These are phyloP conservation scores for Poeciliopsis turrubarensis DNA, from an alignment of 2,113 vertebrate species.

Conservation along the genomic window DNA sequence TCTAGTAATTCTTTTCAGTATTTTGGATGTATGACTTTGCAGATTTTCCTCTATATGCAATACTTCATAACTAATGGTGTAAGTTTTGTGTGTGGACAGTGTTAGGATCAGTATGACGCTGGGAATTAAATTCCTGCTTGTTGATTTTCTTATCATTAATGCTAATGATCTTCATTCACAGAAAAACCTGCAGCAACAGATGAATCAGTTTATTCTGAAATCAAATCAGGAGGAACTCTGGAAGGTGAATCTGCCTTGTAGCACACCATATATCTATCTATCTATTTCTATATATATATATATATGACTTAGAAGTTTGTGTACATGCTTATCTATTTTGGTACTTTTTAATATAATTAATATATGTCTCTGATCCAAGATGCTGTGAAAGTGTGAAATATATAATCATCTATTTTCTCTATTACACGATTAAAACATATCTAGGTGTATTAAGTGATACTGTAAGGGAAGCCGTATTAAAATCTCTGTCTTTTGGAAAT, in stretches of 20 bases:
- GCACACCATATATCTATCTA: too few species aligned
- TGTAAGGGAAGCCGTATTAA: background rate
- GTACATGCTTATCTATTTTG: background rate
- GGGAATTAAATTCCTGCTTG: background rate
- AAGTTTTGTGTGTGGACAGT: background rate
- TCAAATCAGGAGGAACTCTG: background rate
- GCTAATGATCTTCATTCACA: background rate
- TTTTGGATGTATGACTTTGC: background rate
- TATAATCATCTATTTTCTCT: background rate
- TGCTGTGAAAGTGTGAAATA: background rate
- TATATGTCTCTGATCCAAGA: background rate
- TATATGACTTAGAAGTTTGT: too few species aligned
- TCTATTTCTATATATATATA: too few species aligned
- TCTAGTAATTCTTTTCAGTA: background rate
- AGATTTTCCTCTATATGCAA: background rate
- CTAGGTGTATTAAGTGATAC: background rate
- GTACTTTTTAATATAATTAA: background rate
- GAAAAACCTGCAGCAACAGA: background rate
- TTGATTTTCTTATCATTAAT: background rate
- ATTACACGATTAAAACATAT: background rate
- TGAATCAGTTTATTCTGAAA: constrained; percentile 20
- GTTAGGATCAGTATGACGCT: background rate
- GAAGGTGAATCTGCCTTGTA: background rate
- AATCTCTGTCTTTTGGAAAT: too few species aligned
- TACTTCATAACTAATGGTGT: background rate